Base-by-base conservation (phyloP, 2,113 vertebrate species). In the Hemibates koningsi region DNA sequence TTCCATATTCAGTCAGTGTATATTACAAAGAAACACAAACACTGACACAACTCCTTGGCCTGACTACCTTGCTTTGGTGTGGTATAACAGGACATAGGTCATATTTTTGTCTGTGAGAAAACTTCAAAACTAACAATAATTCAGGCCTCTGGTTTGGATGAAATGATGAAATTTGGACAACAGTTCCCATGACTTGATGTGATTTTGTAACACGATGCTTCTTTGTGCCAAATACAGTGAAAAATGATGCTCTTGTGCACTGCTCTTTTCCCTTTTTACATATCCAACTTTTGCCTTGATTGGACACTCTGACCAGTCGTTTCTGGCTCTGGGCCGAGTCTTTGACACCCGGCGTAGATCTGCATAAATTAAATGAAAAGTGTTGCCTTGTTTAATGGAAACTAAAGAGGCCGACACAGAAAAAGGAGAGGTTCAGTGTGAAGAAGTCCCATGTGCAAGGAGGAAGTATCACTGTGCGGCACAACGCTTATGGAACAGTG, bases 401-500 rank as follows among this genome's bases (percentile, higher is more conserved):
- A 85, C 45, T 54, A 54, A 16, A 29, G 80, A 83, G 43, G 66
- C 5, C 19, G n/a, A 83, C 36, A 79, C 3, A 34, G 50, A 36
- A 34, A 34, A 81, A 54, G 52, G 50, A 83, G 81, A 32, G 56
- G 9, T 52, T 34, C 41, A 80, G 48, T 76, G 21, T 82, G 80
- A 83, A 66, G 63, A 12, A 19, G 80, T 76, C 88, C 41, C 84
- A 61, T 85, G 45, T 81, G 53, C 11, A 36, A 36, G 29, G 87
- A 90, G 86, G 90, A 92, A 89, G 88, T 89, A 56, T 89, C 36
- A 41, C 29, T 85, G 81, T 85, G 50, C 17, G 71, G 83, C 48
- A 71, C 27, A 84, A 78, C 14, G 7, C 45, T 88, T 24, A 5
- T 27, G 14, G 73, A 93, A 94, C 93, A 93, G 90, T 92, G 90